Percentiles rank a stretch among this genome's conserved stretches.
These are phyloP conservation scores for Elymnias hypermnestra DNA, from an alignment of 1,140 invertebrate genomes.

Conservation along the genomic window DNA sequence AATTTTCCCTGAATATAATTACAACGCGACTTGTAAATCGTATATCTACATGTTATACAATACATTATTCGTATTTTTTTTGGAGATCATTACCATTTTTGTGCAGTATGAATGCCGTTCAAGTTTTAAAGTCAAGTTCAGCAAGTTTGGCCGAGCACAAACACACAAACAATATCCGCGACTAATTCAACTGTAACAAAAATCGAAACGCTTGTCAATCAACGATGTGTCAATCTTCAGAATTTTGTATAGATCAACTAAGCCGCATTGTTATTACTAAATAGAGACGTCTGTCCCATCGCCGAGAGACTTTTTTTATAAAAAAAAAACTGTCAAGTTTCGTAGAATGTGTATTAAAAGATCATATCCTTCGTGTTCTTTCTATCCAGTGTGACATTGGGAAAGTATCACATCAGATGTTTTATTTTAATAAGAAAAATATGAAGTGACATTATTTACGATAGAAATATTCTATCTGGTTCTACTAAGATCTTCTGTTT, in stretches of 20 bases:
- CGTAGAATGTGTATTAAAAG: not conserved
- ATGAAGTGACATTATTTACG: too few relatives aligned
- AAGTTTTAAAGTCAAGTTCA: constrained; percentile 23
- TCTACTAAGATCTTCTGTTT: too few relatives aligned
- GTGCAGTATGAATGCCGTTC: constrained; percentile 11
- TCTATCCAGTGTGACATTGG: too few relatives aligned
- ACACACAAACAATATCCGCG: constrained; percentile 14
- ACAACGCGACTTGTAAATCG: too few relatives aligned
- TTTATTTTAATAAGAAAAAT: too few relatives aligned
- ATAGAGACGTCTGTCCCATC: constrained; percentile 1
- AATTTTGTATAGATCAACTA: constrained; percentile 14
- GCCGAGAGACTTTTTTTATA: constrained; percentile 4
- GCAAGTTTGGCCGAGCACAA: constrained; percentile 20
- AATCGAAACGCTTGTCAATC: constrained; percentile 36
- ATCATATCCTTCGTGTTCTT: too few relatives aligned
- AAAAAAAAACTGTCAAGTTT: constrained; percentile 3
- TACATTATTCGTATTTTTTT: constrained; percentile 2
- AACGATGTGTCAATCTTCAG: constrained; percentile 21
- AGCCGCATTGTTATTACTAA: constrained; percentile 7
- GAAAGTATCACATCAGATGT: too few relatives aligned
- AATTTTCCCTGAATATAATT: too few relatives aligned
- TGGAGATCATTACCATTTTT: constrained; percentile 10
- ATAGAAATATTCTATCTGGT: too few relatives aligned
- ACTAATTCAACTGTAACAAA: constrained; percentile 14
- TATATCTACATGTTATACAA: not conserved